Percentiles rank a stretch among this genome's conserved stretches.
Conservation (phyloP, 1,140 invertebrate species). For the Lepidurus apus region DNA sequence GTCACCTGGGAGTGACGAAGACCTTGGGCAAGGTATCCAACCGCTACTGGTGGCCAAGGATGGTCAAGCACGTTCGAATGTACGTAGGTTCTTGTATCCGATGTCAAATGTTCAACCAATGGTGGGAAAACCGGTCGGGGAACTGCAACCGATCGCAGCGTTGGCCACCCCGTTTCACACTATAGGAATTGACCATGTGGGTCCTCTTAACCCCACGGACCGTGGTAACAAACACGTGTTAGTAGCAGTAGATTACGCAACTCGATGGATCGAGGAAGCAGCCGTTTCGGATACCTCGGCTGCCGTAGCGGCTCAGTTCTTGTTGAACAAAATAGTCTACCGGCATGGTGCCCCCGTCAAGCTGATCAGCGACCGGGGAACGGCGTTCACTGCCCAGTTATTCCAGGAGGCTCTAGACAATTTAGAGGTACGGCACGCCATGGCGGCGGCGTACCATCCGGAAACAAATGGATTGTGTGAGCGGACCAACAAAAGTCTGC, state of each 20-base stretch:
- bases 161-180: neutral
- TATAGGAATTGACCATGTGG: conserved; percentile 28
- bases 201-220: conserved; percentile 1
- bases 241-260: conserved; percentile 20
- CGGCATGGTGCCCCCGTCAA: neutral
- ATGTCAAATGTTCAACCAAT: conserved; percentile 1
- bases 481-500: no score
- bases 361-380: conserved; percentile 20
- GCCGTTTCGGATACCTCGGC: conserved; percentile 6
- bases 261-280: conserved; percentile 20
- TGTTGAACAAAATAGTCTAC: conserved; percentile 30
- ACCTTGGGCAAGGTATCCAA: neutral
- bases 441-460: no score
- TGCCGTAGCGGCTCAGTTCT: neutral
- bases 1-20: neutral
- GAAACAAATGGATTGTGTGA: no score
- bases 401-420: conserved; percentile 9
- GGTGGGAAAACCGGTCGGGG: neutral
- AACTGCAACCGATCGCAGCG: conserved; percentile 29
- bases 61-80: neutral
- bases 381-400: conserved; percentile 5
- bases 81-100: conserved; percentile 9
- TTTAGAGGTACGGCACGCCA: neutral
- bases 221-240: conserved; percentile 25
- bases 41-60: conserved; percentile 11